Percentiles rank a stretch among this genome's conserved stretches.
These are phyloP conservation scores for Thalpophila matura DNA, from an alignment of 2,888 invertebrate genomes.

Conservation along the genomic window DNA sequence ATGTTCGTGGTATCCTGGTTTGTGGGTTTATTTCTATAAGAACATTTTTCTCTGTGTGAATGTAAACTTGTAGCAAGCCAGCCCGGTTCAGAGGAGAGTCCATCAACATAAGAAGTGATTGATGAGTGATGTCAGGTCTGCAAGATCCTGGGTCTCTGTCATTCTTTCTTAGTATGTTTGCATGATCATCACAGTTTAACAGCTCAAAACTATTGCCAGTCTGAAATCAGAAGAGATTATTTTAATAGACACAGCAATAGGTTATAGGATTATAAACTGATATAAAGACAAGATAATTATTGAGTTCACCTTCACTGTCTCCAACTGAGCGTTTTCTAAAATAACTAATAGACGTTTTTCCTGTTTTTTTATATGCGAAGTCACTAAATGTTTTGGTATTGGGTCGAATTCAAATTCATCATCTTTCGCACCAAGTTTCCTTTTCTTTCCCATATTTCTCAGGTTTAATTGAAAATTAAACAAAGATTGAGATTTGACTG, in stretches of 20 bases:
- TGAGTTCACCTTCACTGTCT: constrained; percentile 97
- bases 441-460: constrained; percentile 84
- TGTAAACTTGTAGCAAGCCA: constrained; percentile 98
- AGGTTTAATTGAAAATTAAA: too few relatives aligned
- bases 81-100: constrained; percentile 99
- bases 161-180: constrained; percentile 95
- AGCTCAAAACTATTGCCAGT: constrained; percentile 97
- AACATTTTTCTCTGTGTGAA: constrained; percentile 97
- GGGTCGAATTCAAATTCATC: constrained; percentile 95
- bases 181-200: constrained; percentile 98
- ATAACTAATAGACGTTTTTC: constrained; percentile 98
- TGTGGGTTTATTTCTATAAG: constrained; percentile 99
- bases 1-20: constrained; percentile 98
- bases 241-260: background rate
- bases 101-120: constrained; percentile 98
- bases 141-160: constrained; percentile 96
- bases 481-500: background rate
- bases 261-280: background rate
- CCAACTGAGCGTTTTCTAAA: constrained; percentile 98
- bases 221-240: constrained; percentile 86
- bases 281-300: background rate
- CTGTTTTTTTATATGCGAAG: constrained; percentile 94
- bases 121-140: constrained; percentile 99
- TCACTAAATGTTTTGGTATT: constrained; percentile 94
- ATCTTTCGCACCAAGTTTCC: constrained; percentile 86